Conservation (phyloP, 2,797 vertebrate genomes). For the Cynopterus sphinx region DNA sequence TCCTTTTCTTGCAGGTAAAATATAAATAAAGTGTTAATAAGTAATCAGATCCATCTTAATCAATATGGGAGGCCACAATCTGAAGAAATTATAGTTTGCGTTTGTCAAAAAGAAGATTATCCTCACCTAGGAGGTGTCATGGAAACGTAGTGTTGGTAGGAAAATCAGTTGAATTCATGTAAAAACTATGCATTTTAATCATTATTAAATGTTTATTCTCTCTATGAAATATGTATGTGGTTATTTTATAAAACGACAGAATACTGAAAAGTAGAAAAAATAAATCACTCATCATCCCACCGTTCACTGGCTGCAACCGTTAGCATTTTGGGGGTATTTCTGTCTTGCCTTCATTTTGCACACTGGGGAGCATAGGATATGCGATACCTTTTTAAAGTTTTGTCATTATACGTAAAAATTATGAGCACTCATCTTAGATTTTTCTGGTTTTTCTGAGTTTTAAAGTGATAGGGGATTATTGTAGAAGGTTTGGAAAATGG, state of each 20-base stretch:
- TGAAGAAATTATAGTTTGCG: background rate
- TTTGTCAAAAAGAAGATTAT: background rate
- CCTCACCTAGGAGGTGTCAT: background rate
- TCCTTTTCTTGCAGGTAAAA: constrained; percentile 22
- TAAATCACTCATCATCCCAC: background rate
- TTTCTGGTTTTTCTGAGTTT: background rate
- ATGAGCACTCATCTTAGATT: background rate
- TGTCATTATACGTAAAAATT: background rate
- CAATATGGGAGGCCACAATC: background rate
- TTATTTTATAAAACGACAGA: background rate
- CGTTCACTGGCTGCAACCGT: background rate
- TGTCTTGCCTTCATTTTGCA: background rate
- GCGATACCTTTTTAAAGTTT: background rate
- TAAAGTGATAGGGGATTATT: background rate
- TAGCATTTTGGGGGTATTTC: background rate
- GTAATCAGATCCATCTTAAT: background rate
- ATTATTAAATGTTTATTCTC: background rate
- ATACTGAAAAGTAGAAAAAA: background rate
- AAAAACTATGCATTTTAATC: background rate
- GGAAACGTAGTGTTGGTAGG: background rate
- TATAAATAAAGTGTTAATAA: background rate
- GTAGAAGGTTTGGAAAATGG: background rate
- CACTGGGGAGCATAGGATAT: background rate
- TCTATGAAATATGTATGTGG: background rate
- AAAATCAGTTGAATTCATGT: background rate